Base-by-base conservation (phyloP, 2,888 invertebrate species). In the Neoaliturus tenellus region DNA sequence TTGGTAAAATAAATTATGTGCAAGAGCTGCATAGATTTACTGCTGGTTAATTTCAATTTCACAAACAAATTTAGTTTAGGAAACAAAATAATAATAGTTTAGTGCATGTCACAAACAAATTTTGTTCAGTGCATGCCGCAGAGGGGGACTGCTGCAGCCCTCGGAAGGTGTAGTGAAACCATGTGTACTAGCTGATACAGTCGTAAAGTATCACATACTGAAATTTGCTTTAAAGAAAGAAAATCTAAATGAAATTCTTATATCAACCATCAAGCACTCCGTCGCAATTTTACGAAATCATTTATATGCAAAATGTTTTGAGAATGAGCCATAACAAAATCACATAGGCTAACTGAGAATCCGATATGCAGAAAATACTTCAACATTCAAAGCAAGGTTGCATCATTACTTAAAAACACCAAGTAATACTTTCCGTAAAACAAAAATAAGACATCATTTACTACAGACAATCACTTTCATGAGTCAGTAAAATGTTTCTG, bases 101-200 rank as follows among this genome's bases (percentile, higher is more conserved):
- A 14, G 17, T 44, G 2, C 12, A 20, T 44, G 44, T 44, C 8
- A 44, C 44, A 44, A 44, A 44, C 17, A 14, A 44, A 14, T 44
- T 44, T 44, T 14, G 44, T 44, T 44, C 17, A 14, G 17, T 44
- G 2, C 12, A 20, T 58, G 28, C 5, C 20, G 23, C 58, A 10
- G 58, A 58, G 55, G 10, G 2, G 58, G 58, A 58, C 58, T 58
- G 58, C 23, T 58, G 58, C 58, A 58, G 25, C 58, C 58, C 28
- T 58, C 28, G 2, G 17, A 58, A 58, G 58, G 28, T 4, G 58
- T 58, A 14, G 4, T 44, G 5, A 58, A 58, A 58, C 58, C 12
- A 2, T 58, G 58, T 23, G 5, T 58, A 17, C 14, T 58, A 28
- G 58, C 58, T 10, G 58, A 58, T 12, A 44, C 20, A 58, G 23